Conservation (phyloP, 2,888 invertebrate genomes). For the Ennomos fuscantarius region DNA sequence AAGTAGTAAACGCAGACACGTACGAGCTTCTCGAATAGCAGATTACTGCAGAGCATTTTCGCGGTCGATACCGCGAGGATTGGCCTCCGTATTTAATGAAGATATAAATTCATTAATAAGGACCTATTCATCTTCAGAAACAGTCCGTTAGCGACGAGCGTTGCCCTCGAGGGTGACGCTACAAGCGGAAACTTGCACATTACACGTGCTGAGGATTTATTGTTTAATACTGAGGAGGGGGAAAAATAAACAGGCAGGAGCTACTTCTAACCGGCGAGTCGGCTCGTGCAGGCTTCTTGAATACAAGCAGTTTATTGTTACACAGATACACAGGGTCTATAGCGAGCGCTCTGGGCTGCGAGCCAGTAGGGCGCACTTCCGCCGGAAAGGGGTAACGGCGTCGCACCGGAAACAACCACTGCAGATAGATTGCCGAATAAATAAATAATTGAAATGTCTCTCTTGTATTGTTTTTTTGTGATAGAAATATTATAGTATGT, state of each 20-base stretch:
- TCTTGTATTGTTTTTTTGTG: not conserved
- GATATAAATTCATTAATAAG: slow-evolving; percentile 2
- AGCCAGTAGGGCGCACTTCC: slow-evolving; percentile 5
- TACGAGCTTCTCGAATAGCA: too few relatives aligned
- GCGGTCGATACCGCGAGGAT: not conserved
- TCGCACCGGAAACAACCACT: slow-evolving; percentile 14
- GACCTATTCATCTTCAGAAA: slow-evolving; percentile 7
- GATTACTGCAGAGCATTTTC: too few relatives aligned
- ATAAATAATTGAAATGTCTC: slow-evolving; percentile 14
- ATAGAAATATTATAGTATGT: too few relatives aligned
- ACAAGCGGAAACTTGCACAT: not conserved
- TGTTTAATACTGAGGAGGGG: too few relatives aligned
- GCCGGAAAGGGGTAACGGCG: slow-evolving; percentile 16
- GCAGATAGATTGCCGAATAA: slow-evolving; percentile 19
- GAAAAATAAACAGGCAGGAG: too few relatives aligned
- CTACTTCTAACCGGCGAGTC: too few relatives aligned
- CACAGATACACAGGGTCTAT: too few relatives aligned
- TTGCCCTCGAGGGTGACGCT: not conserved
- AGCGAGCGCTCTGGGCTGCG: not conserved
- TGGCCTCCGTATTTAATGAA: slow-evolving; percentile 3
- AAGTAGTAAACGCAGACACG: too few relatives aligned
- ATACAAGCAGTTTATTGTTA: too few relatives aligned
- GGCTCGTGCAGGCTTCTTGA: too few relatives aligned
- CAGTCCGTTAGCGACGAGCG: not conserved
- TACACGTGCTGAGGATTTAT: not conserved